A percentile compares a stretch with the other conserved stretches of the same genome.
These are phyloP conservation scores for Ciconia stormi DNA, from an alignment of 2,113 vertebrate species.

Conservation along the genomic window DNA sequence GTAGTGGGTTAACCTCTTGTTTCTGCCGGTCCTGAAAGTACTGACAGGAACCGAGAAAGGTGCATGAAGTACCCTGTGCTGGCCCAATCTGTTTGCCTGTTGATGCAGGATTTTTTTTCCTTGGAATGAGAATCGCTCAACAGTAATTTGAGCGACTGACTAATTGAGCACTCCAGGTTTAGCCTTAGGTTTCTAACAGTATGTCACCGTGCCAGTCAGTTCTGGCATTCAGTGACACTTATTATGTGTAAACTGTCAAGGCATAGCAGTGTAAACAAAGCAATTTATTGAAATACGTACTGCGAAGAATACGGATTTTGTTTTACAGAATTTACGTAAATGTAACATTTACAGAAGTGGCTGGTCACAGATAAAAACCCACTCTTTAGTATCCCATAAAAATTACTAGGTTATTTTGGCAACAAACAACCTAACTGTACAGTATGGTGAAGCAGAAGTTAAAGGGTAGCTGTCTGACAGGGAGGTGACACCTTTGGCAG, in stretches of 20 bases:
- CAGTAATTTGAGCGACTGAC: not conserved
- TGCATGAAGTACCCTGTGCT: not conserved
- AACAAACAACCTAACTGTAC: not conserved
- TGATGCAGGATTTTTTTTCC: fast-evolving
- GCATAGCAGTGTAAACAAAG: not conserved
- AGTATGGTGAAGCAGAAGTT: not conserved
- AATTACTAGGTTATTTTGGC: not conserved
- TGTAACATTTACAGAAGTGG: not conserved
- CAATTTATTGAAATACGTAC: fast-evolving
- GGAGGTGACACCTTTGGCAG: not conserved
- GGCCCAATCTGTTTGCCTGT: too few species aligned
- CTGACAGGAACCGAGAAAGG: fast-evolving
- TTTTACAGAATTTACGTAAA: fast-evolving
- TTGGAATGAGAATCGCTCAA: not conserved
- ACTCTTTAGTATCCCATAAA: not conserved
- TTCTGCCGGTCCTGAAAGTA: not conserved
- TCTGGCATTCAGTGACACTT: not conserved
- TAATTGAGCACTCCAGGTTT: not conserved
- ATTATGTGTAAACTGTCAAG: not conserved
- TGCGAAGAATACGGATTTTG: fast-evolving
- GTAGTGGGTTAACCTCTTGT: not conserved
- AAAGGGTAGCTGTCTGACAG: not conserved
- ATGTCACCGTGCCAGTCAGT: fast-evolving
- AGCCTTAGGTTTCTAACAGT: not conserved
- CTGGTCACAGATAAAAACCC: not conserved